A percentile compares a stretch with the other conserved stretches of the same genome.
Evolutionary conservation across 2,797 vertebrate genomes (phyloP).

Genomic region (Muraenolepis orangiensis): DNA sequence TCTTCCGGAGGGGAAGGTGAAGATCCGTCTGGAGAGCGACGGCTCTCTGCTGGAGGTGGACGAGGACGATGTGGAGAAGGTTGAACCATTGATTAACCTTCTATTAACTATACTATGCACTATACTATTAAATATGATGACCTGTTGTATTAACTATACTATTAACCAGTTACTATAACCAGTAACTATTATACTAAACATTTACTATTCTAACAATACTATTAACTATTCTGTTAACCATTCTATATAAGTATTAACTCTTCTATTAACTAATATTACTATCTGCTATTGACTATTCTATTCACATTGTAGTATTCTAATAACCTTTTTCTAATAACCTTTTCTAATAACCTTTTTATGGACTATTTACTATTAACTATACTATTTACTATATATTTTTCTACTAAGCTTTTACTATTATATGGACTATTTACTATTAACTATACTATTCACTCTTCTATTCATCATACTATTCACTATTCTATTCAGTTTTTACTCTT

Average conservation of each 20-base stretch:
- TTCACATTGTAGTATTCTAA: background rate
- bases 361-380: background rate
- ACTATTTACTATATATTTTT: too few species aligned
- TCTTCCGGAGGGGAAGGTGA: conserved; percentile 90
- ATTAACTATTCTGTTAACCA: too few species aligned
- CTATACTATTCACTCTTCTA: background rate
- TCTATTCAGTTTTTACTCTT: too few species aligned
- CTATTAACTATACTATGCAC: background rate
- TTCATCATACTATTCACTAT: too few species aligned
- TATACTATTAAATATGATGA: background rate
- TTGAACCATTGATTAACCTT: conserved; percentile 50
- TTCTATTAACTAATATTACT: too few species aligned
- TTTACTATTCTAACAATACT: too few species aligned
- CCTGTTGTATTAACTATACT: background rate
- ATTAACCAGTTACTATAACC: background rate
- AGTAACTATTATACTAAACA: too few species aligned
- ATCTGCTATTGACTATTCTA: background rate
- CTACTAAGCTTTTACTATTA: too few species aligned
- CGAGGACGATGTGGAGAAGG: conserved; percentile 96
- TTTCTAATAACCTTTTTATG: background rate
- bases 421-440: background rate
- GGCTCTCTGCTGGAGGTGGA: conserved; percentile 92
- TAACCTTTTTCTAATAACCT: too few species aligned
- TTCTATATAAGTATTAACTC: background rate
- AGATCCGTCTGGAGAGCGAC: conserved; percentile 90